These are phyloP conservation scores for Bergia sp. DNA, from an alignment of 92 coral and sea anemone species.

Conservation along the genomic window DNA sequence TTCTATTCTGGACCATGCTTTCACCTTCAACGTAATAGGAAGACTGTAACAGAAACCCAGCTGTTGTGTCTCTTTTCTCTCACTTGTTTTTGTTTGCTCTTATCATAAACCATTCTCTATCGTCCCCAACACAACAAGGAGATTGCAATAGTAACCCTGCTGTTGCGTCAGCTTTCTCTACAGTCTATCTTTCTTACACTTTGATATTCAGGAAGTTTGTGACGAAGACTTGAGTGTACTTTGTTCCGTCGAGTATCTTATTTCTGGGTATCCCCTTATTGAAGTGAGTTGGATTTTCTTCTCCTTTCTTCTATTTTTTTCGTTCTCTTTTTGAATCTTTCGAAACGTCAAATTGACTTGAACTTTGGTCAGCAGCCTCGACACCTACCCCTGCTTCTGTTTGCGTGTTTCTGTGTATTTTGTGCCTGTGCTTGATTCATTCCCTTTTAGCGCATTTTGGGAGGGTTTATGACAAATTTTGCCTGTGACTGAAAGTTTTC, in stretches of 20 bases:
- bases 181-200: background rate
- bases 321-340: background rate
- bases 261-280: background rate
- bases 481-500: too few relatives aligned
- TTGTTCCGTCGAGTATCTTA: background rate
- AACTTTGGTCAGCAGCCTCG: background rate
- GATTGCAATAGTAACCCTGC: background rate
- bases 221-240: background rate
- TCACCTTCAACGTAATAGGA: too few relatives aligned
- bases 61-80: too few relatives aligned
- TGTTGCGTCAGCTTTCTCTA: background rate
- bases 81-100: too few relatives aligned
- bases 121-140: too few relatives aligned
- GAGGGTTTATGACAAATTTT: too few relatives aligned
- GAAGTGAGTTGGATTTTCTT: slow-evolving; percentile 12
- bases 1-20: too few relatives aligned
- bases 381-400: background rate
- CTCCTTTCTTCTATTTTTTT: background rate
- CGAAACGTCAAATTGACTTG: background rate
- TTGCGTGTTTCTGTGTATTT: background rate
- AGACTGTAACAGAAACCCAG: too few relatives aligned
- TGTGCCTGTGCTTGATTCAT: background rate
- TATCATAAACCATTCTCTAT: background rate
- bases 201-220: background rate
- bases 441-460: background rate